Percentiles rank a stretch among this genome's conserved stretches.
These are phyloP conservation scores for Theodoxus fluviatilis DNA, from an alignment of 2,888 invertebrate species.

Conservation along the genomic window DNA sequence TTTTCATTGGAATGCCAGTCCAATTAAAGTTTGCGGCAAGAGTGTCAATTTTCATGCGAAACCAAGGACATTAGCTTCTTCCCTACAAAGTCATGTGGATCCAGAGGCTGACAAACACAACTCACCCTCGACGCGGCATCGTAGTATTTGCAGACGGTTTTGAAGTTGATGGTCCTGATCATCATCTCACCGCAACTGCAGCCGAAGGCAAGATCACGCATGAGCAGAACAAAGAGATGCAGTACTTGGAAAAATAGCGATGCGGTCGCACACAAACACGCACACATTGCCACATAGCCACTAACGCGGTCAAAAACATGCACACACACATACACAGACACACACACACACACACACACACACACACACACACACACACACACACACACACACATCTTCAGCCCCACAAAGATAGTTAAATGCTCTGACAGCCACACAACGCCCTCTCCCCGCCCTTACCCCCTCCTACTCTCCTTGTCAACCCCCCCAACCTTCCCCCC, in stretches of 20 bases:
- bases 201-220: too few species aligned
- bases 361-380: background rate
- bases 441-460: too few species aligned
- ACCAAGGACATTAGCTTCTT: background rate
- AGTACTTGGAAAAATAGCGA: too few species aligned
- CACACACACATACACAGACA: background rate
- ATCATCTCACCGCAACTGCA: constrained; percentile 53
- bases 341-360: background rate
- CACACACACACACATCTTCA: background rate
- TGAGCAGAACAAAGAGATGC: too few species aligned
- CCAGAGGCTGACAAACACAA: too few species aligned
- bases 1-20: background rate
- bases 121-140: constrained; percentile 48
- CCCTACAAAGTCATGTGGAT: too few species aligned
- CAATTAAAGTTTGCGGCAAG: background rate
- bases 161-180: constrained; percentile 46
- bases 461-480: too few species aligned
- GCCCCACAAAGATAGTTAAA: background rate
- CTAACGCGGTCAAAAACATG: background rate
- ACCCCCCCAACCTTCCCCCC: too few species aligned
- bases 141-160: constrained; percentile 55
- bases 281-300: background rate
- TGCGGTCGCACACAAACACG: background rate
- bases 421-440: too few species aligned
- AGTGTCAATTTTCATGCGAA: background rate